Evolutionary conservation across 2,797 vertebrate species (phyloP), one percentile per base, ranked within the genome.

Genomic region (Ispidina lecontei): DNA sequence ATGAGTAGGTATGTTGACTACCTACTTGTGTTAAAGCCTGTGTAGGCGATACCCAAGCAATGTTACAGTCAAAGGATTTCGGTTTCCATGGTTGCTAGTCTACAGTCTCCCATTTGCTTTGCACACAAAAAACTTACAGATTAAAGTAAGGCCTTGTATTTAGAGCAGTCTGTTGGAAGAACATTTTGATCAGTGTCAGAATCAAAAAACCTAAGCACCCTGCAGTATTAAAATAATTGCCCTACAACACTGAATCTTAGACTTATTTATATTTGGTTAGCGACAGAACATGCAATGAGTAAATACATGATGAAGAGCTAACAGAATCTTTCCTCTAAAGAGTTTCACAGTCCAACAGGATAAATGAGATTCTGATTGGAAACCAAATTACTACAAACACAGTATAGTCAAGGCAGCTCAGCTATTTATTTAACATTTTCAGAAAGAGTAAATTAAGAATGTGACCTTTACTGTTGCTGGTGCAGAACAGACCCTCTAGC

Each of bases 381-480:
- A 92, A 67, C 5, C 12, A 47, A 86, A 90, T 86, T 90, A 73
- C 74, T 60, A 67, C 9, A 83, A 93, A 74, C 16, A 44, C 19
- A 81, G 25, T 18, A 51, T 7, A 82, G 15, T 52, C n/a, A 84
- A 79, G 26, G 16, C 22, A 90, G 19, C 12, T 64, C 23, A 84
- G 60, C 19, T 93, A 88, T 88, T 95, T 91, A 84, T 82, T 90
- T 92, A 88, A 84, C 74, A 90, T 92, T 93, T 93, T 76, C 25
- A 28, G 62, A 56, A 58, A 84, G 31, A 82, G 11, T 88, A 71
- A 87, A 84, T 70, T 10, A 89, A 84, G 60, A 84, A 79, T 31
- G 37, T 84, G 77, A 90, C 80, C 74, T 91, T 95, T 90, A 69
- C 69, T 64, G 9, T 6, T 88, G 26, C n/a, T 73, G 17, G 54